phyloP scores from a whole-genome alignment of 2,113 vertebrate species.

The Epinephelus fuscoguttatus region DNA sequence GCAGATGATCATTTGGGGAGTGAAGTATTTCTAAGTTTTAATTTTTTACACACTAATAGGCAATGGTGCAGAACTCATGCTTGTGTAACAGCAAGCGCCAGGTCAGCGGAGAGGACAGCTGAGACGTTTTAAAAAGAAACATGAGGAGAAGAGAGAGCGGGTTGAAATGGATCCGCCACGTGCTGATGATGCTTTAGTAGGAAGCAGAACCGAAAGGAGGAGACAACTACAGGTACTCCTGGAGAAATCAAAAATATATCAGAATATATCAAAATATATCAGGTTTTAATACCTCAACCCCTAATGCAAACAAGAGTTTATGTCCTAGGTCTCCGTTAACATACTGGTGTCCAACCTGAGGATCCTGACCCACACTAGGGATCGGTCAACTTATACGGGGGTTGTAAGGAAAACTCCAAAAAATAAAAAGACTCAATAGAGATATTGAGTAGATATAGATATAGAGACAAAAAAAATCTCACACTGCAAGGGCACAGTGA shows the following conservation, averaged over 20 bases:
- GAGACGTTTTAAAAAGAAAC: conserved; percentile 5
- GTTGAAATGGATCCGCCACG: neutral
- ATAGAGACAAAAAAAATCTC: too few species aligned
- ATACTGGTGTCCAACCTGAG: too few species aligned
- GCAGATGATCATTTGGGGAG: too few species aligned
- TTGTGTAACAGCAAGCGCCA: neutral
- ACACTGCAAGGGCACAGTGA: too few species aligned
- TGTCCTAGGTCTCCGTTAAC: neutral
- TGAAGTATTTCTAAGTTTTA: neutral
- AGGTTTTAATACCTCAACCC: neutral
- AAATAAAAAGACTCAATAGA: too few species aligned
- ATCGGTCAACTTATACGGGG: too few species aligned
- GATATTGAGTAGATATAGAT: too few species aligned
- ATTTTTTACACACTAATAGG: neutral
- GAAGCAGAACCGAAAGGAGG: neutral
- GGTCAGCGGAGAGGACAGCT: neutral
- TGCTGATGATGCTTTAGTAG: neutral
- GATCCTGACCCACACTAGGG: too few species aligned
- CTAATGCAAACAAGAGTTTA: neutral
- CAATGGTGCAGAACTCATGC: neutral
- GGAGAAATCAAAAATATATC: neutral
- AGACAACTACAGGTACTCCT: neutral
- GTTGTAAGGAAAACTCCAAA: too few species aligned
- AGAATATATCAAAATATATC: too few species aligned
- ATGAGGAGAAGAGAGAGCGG: neutral